These are phyloP conservation scores for Drosophila watanabei DNA, from an alignment of 1,140 invertebrate species.

Conservation along the genomic window DNA sequence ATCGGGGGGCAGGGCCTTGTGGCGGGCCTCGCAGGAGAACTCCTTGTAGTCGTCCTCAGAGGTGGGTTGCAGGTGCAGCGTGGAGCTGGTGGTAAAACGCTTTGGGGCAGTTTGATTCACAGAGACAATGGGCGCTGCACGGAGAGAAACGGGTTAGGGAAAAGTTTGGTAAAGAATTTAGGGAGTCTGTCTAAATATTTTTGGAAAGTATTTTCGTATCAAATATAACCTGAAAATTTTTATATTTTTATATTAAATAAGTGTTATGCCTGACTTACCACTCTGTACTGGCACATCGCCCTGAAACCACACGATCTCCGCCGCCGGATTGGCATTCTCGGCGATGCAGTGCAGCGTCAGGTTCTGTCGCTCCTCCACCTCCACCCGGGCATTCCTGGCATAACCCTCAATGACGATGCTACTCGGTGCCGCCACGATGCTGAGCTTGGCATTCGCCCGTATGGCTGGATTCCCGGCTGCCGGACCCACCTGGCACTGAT, in stretches of 20 bases:
- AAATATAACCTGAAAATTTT: neutral
- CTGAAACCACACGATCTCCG: constrained; percentile 94
- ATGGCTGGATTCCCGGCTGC: constrained; percentile 91
- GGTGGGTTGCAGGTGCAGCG: constrained; percentile 91
- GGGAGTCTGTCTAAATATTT: neutral
- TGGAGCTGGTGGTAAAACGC: constrained; percentile 86
- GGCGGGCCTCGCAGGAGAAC: constrained; percentile 95
- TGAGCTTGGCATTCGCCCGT: constrained; percentile 92
- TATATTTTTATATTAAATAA: neutral
- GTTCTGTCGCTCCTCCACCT: constrained; percentile 94
- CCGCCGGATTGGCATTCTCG: constrained; percentile 94
- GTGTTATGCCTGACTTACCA: constrained; percentile 85
- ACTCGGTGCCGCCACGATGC: constrained; percentile 95
- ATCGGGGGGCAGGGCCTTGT: constrained; percentile 92
- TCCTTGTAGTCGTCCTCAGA: constrained; percentile 95
- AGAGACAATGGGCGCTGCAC: constrained; percentile 87
- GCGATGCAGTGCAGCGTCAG: constrained; percentile 93
- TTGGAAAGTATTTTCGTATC: neutral
- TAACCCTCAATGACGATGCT: constrained; percentile 93
- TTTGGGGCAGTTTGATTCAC: constrained; percentile 86
- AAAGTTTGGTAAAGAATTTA: neutral
- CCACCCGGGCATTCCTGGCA: constrained; percentile 91
- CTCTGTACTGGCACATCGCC: constrained; percentile 92
- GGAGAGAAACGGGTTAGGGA: neutral
- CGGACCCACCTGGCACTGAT: constrained; percentile 97